Evolutionary conservation across 1,140 invertebrate genomes (phyloP), one percentile per base, ranked within the genome.

Genomic region (Zaprionus africanus): DNA sequence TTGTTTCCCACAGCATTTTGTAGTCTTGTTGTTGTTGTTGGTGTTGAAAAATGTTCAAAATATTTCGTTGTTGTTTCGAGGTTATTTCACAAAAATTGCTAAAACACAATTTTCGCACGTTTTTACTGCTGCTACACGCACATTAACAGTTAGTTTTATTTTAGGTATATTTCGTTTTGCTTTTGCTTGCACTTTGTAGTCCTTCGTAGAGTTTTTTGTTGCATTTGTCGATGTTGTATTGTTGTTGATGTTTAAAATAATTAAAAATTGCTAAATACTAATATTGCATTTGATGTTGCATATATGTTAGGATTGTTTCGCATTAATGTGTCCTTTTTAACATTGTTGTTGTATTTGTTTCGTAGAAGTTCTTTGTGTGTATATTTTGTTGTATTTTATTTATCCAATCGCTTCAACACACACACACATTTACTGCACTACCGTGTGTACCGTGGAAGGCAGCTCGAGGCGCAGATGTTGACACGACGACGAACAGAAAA

Each of bases 1-100:
- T 92, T 46, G 87, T 76, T 86, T 92, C 91, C 91, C 91, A 92
- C 75, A 91, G 56, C 91, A 92, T 92, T 86, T 92, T 92, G 83
- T 67, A 57, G 69, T 58, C 15, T 46, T 31, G 62, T 72, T 62
- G 17, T 46, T 31, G 53, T 22, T 58, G 9, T 56, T 43, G 34
- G 22, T 22, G 12, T 61, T 46, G 15, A 36, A 63, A 63, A 49
- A 58, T 17, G 28, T 58, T 58, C 56, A 76, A 36, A 66, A 56
- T 43, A 24, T 75, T 38, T 28, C 51, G 17, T 69, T 51, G 54
- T 53, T 82, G 54, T 51, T 58, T 67, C 6, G 28, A 22, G 24
- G 13, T 66, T 66, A 46, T 75, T 67, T 63, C n/a, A 26, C 60
- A 43, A 86, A 86, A 92, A 91, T 92, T 92, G 91, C 78, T 92